Evolutionary conservation across 2,113 vertebrate genomes (phyloP), one percentile per base, ranked within the genome.

Genomic region (Vidua macroura): DNA sequence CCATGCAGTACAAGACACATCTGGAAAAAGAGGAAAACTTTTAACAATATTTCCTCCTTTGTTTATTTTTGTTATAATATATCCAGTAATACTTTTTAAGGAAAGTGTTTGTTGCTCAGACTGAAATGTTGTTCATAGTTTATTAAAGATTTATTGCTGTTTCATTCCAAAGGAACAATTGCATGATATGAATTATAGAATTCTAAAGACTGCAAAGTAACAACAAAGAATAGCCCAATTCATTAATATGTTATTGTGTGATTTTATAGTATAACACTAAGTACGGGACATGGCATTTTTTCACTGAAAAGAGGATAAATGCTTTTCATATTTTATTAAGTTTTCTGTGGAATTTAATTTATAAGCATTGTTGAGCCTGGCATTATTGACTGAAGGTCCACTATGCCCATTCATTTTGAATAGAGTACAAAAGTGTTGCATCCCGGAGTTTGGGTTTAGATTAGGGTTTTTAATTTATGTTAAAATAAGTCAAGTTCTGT

Each of bases 21-120:
- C 63, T 86, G 78, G 66, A 93, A 97, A 97, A 94, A 90, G 43
- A 94, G n/a, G 16, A 10, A 93, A 96, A 87, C 39, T 95, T 96
- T 97, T 96, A 97, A 97, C 96, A 97, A 92, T 93, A 94, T 63
- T 58, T 86, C 73, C 84, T 84, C 10, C 22, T 92, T 96, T 97
- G 95, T 96, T 97, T 96, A 95, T 96, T 97, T 97, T 97, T 91
- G 93, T 96, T 97, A 79, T 90, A 90, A 96, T 96, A 92, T 95
- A 92, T 95, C 80, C 60, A 76, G 82, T 92, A 92, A 96, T 96
- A 96, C 43, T 95, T 97, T 93, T 89, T 74, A 88, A 94, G 73
- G 68, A 95, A 97, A 91, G 41, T 93, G 56, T 91, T 96, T 97
- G 60, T 95, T 53, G 24, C n/a, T 95, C 66, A 90, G 53, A 62